phyloP scores from a whole-genome alignment of 2,888 invertebrate genomes.

The Mylabris sibirica region DNA sequence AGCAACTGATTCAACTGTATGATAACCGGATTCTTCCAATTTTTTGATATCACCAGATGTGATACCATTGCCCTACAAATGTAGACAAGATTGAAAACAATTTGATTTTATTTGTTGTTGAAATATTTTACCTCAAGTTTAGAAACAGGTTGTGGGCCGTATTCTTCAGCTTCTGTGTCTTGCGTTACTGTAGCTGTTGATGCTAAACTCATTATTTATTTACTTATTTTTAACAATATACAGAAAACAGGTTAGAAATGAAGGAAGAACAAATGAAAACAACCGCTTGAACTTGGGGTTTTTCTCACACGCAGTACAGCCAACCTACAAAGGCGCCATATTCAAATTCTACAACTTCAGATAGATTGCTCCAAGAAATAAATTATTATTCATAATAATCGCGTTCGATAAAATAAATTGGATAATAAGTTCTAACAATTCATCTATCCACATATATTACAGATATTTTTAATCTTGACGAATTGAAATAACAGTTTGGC shows the following conservation, averaged over 20 bases:
- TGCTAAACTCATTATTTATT: slow-evolving; percentile 56
- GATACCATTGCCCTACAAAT: slow-evolving; percentile 84
- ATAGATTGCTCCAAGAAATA: no score
- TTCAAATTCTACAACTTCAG: no score
- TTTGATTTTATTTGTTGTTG: neutral
- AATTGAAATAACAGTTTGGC: neutral
- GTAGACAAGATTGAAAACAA: neutral
- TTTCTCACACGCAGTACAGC: neutral
- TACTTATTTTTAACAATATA: slow-evolving; percentile 15
- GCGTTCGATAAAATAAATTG: no score
- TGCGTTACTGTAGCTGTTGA: slow-evolving; percentile 61
- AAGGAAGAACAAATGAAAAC: neutral
- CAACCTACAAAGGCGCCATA: neutral
- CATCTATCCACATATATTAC: neutral
- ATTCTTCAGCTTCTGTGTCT: slow-evolving; percentile 71
- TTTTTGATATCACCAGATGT: slow-evolving; percentile 91
- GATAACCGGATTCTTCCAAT: slow-evolving; percentile 89
- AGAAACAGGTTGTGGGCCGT: slow-evolving; percentile 74
- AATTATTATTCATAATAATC: no score
- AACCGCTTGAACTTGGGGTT: neutral
- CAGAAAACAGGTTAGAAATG: neutral
- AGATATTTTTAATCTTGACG: neutral
- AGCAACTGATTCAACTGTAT: slow-evolving; percentile 95
- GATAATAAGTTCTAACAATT: no score
- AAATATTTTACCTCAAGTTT: slow-evolving; percentile 77